Percentiles rank a stretch among this genome's conserved stretches.
phyloP scores from a whole-genome alignment of 2,888 invertebrate species.

The Chymomyza procnemis region DNA sequence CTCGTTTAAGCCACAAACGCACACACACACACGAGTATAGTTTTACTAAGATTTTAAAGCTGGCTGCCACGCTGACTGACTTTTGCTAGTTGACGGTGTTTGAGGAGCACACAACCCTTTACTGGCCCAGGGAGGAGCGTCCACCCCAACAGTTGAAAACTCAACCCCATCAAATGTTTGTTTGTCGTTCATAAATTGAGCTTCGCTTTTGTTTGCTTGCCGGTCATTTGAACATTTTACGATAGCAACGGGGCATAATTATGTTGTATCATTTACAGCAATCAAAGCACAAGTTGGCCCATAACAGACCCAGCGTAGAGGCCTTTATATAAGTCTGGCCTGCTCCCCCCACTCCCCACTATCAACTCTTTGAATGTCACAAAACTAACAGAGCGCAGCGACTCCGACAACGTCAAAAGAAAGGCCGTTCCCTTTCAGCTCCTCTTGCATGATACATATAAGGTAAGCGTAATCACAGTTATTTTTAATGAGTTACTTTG shows the following conservation, averaged over 20 bases:
- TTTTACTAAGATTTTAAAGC: neutral
- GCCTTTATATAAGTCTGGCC: conserved; percentile 49
- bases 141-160: neutral
- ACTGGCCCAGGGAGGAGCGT: neutral
- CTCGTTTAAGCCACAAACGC: no score
- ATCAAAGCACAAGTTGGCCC: conserved; percentile 36
- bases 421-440: neutral
- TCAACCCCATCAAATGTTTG: conserved; percentile 36
- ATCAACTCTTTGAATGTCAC: neutral
- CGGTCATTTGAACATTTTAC: conserved; percentile 23
- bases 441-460: neutral
- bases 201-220: conserved; percentile 21
- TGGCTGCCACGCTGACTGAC: neutral
- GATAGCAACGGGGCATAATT: conserved; percentile 42
- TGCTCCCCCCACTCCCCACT: neutral
- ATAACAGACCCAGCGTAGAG: conserved; percentile 2
- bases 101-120: neutral
- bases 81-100: neutral
- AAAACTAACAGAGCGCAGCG: conserved; percentile 50
- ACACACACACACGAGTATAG: neutral
- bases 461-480: conserved; percentile 53
- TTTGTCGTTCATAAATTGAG: conserved; percentile 47
- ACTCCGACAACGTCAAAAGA: conserved; percentile 1
- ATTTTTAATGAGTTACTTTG: conserved; percentile 13
- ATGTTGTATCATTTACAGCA: conserved; percentile 66